Conservation (phyloP, 2,797 vertebrate genomes). For the Scomberomorus guttatus region DNA sequence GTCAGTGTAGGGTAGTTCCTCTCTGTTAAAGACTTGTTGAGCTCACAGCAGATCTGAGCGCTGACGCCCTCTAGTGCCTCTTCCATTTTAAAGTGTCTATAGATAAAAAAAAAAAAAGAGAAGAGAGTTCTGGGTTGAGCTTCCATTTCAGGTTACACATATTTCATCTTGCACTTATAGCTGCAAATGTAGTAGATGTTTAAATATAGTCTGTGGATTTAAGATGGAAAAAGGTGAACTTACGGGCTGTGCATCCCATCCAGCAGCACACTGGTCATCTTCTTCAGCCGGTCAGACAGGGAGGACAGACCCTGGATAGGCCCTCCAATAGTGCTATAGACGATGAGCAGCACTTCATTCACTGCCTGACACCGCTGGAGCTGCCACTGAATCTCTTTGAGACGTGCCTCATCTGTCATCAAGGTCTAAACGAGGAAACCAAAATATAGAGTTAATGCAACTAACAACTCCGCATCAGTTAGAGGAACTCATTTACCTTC, state of each 20-base stretch:
- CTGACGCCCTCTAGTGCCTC: constrained; percentile 88
- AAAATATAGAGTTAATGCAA: neutral
- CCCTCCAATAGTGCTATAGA: constrained; percentile 89
- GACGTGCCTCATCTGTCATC: constrained; percentile 90
- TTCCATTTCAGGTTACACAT: neutral
- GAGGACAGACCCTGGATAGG: constrained; percentile 86
- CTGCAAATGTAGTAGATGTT: neutral
- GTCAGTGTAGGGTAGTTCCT: constrained; percentile 85
- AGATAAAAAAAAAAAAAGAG: constrained; percentile 2
- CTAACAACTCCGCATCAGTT: neutral
- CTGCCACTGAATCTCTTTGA: constrained; percentile 89
- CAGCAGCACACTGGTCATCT: constrained; percentile 89
- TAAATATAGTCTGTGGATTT: constrained; percentile 4
- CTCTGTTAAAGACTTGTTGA: constrained; percentile 90
- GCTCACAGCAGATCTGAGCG: constrained; percentile 89
- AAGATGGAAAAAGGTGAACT: constrained; percentile 65
- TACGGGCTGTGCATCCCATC: constrained; percentile 92
- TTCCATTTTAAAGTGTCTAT: constrained; percentile 88
- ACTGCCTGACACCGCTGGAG: constrained; percentile 88
- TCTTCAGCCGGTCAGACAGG: constrained; percentile 89
- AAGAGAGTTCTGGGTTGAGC: neutral
- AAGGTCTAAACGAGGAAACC: constrained; percentile 85
- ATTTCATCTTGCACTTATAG: no score
- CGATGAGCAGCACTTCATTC: constrained; percentile 91
- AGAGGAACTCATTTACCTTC: no score